Base-by-base conservation (phyloP, 92 coral and sea anemone species). In the Palythoa caribaeorum region DNA sequence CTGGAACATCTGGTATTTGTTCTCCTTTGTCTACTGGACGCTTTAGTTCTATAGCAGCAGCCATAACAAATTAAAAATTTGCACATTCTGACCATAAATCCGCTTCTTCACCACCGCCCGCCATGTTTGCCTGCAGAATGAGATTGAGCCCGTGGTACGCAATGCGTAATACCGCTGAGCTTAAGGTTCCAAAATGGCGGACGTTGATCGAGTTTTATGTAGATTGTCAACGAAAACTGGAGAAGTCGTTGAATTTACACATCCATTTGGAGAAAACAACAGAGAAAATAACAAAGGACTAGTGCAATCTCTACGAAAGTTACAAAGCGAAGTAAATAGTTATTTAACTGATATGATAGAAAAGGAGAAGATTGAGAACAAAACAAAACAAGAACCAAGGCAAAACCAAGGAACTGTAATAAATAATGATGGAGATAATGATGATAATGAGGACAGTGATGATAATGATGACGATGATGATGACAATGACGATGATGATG, bases 1-100 rank as follows among this genome's bases (percentile, higher is more conserved):
- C 86, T 44, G 86, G 86, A 40, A 81, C 86, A 81, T 81, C 86
- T 81, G 86, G 86, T 36, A 81, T 81, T 81, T 81, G 86, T 47
- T 44, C 86, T 63, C 86, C 86, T 47, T 81, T 66, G 13, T 81
- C 86, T 47, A 71, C 71, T 48, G 86, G 76, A 9, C 76, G 52
- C 63, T 81, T 81, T 14, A 66, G 48, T 9, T 81, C 86, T 71
- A 81, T 47, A 66, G 74, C 85, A 80, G 86, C 60, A 28, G 86
- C 86, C 86, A 81, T 81, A 81, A 50, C 54, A 81, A 66, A 7
- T 66, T 60, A 66, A 19, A 17, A 12, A 20, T 51, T 19, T 51
- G 66, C 60, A 81, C 76, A 81, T 81, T 35, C 73, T 81, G 76
- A 63, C 19, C 59, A 9, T 19, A 63, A 80, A 12, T 40, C 38